A percentile compares a stretch with the other conserved stretches of the same genome.
These are phyloP conservation scores for Teleogryllus oceanicus DNA, from an alignment of 2,888 invertebrate species.

Conservation along the genomic window DNA sequence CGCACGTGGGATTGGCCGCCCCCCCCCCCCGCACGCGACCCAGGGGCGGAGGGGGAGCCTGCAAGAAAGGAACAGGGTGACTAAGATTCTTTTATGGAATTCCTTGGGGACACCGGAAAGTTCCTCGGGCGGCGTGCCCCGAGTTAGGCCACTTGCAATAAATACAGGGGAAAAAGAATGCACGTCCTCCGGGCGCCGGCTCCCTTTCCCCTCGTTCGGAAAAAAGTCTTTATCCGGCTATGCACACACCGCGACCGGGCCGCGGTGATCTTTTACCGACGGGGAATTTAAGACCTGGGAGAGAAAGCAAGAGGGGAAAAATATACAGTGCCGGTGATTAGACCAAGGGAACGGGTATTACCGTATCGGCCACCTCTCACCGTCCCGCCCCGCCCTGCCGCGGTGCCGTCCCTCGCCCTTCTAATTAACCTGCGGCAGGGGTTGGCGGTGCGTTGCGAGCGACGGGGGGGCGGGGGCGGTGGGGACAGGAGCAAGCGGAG, in stretches of 20 bases:
- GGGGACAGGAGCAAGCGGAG: too few relatives aligned
- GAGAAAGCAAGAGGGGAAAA: slow-evolving; percentile 5
- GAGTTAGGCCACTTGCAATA: not conserved
- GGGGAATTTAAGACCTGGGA: not conserved
- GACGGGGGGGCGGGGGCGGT: too few relatives aligned
- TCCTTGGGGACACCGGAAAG: too few relatives aligned
- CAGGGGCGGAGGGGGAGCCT: too few relatives aligned
- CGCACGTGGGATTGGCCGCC: too few relatives aligned
- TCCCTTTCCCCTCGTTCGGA: not conserved
- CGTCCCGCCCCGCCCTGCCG: not conserved
- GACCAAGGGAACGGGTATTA: not conserved
- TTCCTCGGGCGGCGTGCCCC: not conserved
- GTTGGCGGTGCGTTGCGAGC: not conserved
- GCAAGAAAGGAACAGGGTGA: too few relatives aligned
- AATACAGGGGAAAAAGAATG: slow-evolving; percentile 4
- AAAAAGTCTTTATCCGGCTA: not conserved
- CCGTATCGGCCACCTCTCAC: not conserved
- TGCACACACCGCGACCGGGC: not conserved
- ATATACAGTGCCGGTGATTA: not conserved
- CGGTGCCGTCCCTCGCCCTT: not conserved
- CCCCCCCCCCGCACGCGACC: too few relatives aligned
- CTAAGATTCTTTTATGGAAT: too few relatives aligned
- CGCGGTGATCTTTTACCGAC: not conserved
- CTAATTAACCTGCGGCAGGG: not conserved
- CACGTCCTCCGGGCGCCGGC: not conserved